Evolutionary conservation across 2,797 vertebrate species (phyloP), one percentile per base, ranked within the genome.

Genomic region (Acipenser transmontanus): DNA sequence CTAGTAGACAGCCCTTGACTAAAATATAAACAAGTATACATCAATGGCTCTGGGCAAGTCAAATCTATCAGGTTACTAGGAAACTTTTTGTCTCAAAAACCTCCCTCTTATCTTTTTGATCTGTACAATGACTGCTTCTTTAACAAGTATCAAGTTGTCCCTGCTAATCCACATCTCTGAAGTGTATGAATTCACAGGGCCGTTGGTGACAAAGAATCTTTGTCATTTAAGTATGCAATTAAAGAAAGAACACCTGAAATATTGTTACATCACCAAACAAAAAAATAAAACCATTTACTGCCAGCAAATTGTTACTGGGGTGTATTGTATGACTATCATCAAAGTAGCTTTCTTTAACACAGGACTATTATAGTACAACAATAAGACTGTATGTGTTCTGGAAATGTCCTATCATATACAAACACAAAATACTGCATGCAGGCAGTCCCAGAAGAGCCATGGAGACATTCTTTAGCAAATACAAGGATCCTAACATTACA

Each of bases 271-370:
- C 73, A 63, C 68, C 51, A 9, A 49, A 54, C 7, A 56, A 13
- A 47, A 68, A 13, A 63, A 66, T 52, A 59, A 64, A 70, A 63
- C 68, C 66, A 47, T 63, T 6, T n/a, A 54, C 52, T 47, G 59
- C 61, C 59, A 47, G 50, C n/a, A 48, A 47, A 57, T 13, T 54
- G 14, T 57, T 49, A 66, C 66, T 62, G 78, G 68, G 71, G 74
- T 59, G 77, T 72, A 63, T 79, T 72, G 73, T 79, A 74, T 80
- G 77, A 78, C 77, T 72, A 56, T 70, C 71, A 61, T 66, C 69
- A 67, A 59, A 69, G 34, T 1, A 34, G 2, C 34, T 72, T 57
- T 63, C 77, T 79, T 79, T 80, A 73, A 82, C 78, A 73, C 76
- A 67, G 69, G 76, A 78, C 73, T 71, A 75, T 72, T 77, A 79